phyloP scores from a whole-genome alignment of 2,797 vertebrate species.

The Malacoctenus gilli region DNA sequence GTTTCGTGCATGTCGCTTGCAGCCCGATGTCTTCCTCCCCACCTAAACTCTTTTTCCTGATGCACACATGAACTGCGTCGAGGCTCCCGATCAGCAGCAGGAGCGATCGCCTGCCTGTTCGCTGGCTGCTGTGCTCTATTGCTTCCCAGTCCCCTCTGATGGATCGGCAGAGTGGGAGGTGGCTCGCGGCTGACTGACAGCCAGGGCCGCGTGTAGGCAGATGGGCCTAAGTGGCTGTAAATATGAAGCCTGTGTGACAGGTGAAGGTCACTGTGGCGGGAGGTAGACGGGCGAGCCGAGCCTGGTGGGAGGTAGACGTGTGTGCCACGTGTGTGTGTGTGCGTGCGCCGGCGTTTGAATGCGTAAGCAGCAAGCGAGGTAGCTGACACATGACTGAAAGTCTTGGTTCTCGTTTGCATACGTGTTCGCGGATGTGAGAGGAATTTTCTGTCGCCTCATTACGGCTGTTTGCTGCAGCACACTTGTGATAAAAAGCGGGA shows the following conservation, averaged over 20 bases:
- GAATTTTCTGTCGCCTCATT: too few relatives aligned
- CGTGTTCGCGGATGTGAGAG: not conserved
- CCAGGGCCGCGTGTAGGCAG: conserved; percentile 61
- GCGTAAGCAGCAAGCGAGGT: not conserved
- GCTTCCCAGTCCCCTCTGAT: conserved; percentile 44
- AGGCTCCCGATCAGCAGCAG: not conserved
- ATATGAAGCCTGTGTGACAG: conserved; percentile 75
- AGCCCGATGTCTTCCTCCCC: too few relatives aligned
- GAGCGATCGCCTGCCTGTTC: conserved; percentile 1
- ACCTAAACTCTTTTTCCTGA: too few relatives aligned
- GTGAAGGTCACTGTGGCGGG: conserved; percentile 76
- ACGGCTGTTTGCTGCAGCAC: conserved; percentile 1
- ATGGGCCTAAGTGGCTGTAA: conserved; percentile 76
- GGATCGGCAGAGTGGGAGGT: conserved; percentile 57
- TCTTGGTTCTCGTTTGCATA: conserved; percentile 1
- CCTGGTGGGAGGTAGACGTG: conserved; percentile 28
- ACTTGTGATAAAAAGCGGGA: conserved; percentile 8
- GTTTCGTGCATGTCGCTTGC: too few relatives aligned
- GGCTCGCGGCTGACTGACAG: conserved; percentile 71
- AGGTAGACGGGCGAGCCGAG: too few relatives aligned
- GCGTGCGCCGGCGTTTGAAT: conserved; percentile 11
- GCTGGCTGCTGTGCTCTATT: conserved; percentile 34
- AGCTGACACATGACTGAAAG: conserved; percentile 5
- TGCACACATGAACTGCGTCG: too few relatives aligned
- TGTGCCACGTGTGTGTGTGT: conserved; percentile 41